phyloP scores from a whole-genome alignment of 2,113 vertebrate species.

The Macheiramphus alcinus region DNA sequence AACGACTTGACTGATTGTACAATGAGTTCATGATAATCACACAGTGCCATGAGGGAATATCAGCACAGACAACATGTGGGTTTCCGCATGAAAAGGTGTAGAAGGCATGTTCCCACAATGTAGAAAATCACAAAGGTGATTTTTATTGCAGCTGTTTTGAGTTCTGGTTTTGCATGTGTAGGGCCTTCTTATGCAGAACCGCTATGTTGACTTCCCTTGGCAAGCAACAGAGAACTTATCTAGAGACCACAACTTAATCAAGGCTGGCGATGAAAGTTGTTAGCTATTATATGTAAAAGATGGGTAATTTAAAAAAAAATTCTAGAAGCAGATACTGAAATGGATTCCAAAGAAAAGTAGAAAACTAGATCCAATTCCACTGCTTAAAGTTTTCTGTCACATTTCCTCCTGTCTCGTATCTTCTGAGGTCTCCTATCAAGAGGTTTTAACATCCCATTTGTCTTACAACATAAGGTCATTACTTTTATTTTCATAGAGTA shows the following conservation, averaged over 20 bases:
- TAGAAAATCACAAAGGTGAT: not conserved
- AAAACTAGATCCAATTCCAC: not conserved
- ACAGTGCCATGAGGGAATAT: not conserved
- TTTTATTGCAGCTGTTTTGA: not conserved
- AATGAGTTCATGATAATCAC: not conserved
- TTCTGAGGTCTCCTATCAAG: not conserved
- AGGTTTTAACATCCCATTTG: not conserved
- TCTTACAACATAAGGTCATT: not conserved
- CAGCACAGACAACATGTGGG: accelerated
- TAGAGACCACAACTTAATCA: not conserved
- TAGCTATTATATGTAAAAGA: not conserved
- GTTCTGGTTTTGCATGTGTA: not conserved
- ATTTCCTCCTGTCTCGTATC: not conserved
- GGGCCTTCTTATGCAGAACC: not conserved
- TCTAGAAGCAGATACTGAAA: not conserved
- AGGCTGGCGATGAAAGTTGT: not conserved
- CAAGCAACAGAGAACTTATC: not conserved
- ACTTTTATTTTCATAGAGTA: not conserved
- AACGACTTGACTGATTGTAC: not conserved
- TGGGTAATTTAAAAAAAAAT: not conserved
- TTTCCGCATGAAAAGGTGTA: not conserved
- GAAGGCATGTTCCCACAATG: not conserved
- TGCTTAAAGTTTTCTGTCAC: not conserved
- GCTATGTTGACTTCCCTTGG: not conserved
- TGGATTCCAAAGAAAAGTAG: not conserved